Base-by-base conservation (phyloP, 1,140 invertebrate species). In the Sitobion miscanthi region DNA sequence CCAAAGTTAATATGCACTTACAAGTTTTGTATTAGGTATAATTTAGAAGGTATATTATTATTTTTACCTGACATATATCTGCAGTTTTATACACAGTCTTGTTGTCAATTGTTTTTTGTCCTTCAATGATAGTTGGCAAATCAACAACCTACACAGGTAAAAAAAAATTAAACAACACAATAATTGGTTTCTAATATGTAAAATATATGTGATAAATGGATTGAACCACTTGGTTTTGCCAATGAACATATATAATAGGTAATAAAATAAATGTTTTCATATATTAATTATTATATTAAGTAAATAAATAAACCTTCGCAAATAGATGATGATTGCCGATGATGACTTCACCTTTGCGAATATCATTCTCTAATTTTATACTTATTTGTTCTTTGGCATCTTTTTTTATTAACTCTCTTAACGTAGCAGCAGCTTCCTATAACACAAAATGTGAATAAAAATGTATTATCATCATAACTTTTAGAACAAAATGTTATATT, bases 61-160 rank as follows among this genome's bases (percentile, higher is more conserved):
- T 82, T 62, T 49, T 94, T 94, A 96, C 97, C 96, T 99, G 98
- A 95, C 98, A 98, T 94, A 99, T 97, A 95, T 99, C 99, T 0
- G 98, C 98, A 30, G 98, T 99, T 96, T 99, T 99, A 95, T 99
- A 99, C 94, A 99, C 99, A 94, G 97, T 99, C 95, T 99, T 99
- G 93, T 96, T 97, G 94, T 99, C 99, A 93, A 99, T 98, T 21
- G 98, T 99, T 96, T 99, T 99, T 30, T 98, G 95, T 14, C 98
- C 98, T 95, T 99, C 99, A 52, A 99, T 97, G 11, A 99, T 97
- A 47, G 98, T 98, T 5, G 99, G 99, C 35, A 99, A 95, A 96
- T 99, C 99, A 1, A 99, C 97, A 87, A 99, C 95, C 97, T 97
- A 94, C 87, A 95, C 8, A 82, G 42, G 42, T 3, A 17, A 5